Evolutionary conservation across 2,113 vertebrate species (phyloP).

Genomic region (Oreochromis niloticus): DNA sequence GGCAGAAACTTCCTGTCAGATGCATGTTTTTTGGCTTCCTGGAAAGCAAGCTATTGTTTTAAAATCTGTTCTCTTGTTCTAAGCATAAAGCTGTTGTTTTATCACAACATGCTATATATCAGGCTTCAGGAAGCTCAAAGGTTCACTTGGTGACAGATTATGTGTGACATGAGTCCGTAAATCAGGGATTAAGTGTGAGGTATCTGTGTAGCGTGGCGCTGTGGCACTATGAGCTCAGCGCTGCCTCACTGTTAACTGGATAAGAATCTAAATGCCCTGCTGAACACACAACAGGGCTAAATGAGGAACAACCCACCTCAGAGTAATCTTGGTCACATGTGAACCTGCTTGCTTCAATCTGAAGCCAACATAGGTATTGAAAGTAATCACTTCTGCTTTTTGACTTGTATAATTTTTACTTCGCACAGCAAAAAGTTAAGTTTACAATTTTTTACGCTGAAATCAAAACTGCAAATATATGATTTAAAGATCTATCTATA

Average conservation of each 20-base stretch:
- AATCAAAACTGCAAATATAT: background rate
- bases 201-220: constrained; percentile 6
- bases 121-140: background rate
- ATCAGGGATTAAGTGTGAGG: constrained; percentile 7
- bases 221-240: constrained; percentile 19
- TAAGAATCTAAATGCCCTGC: constrained; percentile 51
- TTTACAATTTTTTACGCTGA: background rate
- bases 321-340: constrained; percentile 43
- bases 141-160: background rate
- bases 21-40: background rate
- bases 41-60: background rate
- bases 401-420: background rate
- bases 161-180: background rate
- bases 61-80: background rate
- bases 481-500: background rate
- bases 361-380: background rate
- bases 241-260: constrained; percentile 55
- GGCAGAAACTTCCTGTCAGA: background rate
- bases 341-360: background rate
- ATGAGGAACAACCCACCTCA: constrained; percentile 37
- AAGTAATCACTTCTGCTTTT: background rate
- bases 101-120: background rate
- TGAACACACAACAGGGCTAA: constrained; percentile 32
- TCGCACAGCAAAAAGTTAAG: background rate
- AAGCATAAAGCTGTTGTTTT: background rate